Base-by-base conservation (phyloP, 1,140 invertebrate genomes). In the Dysdera silvatica region DNA sequence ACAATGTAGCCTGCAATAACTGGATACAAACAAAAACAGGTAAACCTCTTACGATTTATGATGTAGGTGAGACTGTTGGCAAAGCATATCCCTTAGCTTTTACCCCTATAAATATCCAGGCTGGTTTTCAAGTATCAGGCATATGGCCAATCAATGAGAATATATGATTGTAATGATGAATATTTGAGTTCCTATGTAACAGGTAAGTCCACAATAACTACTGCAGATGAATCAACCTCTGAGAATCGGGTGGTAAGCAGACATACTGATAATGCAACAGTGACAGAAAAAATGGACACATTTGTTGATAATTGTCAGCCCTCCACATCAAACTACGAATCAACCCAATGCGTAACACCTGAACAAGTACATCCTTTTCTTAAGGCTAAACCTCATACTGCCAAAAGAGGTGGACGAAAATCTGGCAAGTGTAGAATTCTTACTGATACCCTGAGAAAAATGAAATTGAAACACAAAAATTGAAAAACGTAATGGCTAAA, bases 41-140 rank as follows among this genome's bases (percentile, higher is more conserved):
- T 6, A 35, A 37, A 37, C 33, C 32, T 8, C 77, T 81, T 69
- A 72, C 73, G 14, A 77, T 80, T 31, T 80, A 79, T 69, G 76
- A 80, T 61, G 75, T 80, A 51, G 73, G 76, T 45, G 67, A 59
- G 7, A 74, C 79, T 52, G 63, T 77, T 32, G 56, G 67, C 31
- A 63, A 70, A 68, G 74, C 75, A 62, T 74, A 75, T 54, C 71
- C 74, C 28, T 40, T 72, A 32, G 26, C 5, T 51, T 51, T 51
- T 51, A 28, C 48, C 6, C 8, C 8, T 28, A 5, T 8, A 26
- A 51, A 54, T 37, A 41, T 55, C 43, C 37, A 28, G 18, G 2
- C 20, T 0, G 35, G 23, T 0, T 31, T 55, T 55, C 26, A 24
- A 41, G 53, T 55, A 3, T 40, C 23, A 2, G 23, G 53, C 28